Conservation (phyloP, 2,888 invertebrate species). For the Lamellibrachia satsuma region DNA sequence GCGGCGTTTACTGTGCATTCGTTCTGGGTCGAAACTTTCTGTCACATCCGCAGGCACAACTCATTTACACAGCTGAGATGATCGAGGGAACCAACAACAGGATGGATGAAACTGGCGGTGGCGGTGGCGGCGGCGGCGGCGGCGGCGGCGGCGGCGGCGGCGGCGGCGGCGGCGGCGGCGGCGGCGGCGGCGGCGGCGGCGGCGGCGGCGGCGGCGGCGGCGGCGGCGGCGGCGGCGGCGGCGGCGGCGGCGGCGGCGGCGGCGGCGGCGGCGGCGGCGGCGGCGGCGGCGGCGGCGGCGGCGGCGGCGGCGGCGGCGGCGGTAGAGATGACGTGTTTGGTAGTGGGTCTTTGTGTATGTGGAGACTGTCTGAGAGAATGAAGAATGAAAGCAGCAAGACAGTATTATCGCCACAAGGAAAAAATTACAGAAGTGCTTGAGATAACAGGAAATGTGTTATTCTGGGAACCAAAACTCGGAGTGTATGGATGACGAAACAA, state of each 20-base stretch:
- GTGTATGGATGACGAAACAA: too few relatives aligned
- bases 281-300: neutral
- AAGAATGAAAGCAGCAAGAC: too few relatives aligned
- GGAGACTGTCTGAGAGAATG: too few relatives aligned
- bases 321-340: constrained; percentile 19
- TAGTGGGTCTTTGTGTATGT: constrained; percentile 35
- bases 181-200: constrained; percentile 19
- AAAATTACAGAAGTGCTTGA: too few relatives aligned
- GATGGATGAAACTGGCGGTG: constrained; percentile 7
- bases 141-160: constrained; percentile 17
- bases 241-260: neutral
- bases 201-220: constrained; percentile 18
- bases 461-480: too few relatives aligned
- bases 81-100: too few relatives aligned
- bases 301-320: constrained; percentile 14
- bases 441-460: too few relatives aligned
- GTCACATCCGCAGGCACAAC: too few relatives aligned
- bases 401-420: too few relatives aligned
- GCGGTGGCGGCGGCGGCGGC: constrained; percentile 13
- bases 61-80: too few relatives aligned
- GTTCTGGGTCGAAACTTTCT: too few relatives aligned
- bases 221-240: neutral
- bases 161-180: constrained; percentile 18
- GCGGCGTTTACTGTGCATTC: too few relatives aligned
- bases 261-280: neutral